Evolutionary conservation across 2,113 vertebrate genomes (phyloP).

Genomic region (Puma concolor): DNA sequence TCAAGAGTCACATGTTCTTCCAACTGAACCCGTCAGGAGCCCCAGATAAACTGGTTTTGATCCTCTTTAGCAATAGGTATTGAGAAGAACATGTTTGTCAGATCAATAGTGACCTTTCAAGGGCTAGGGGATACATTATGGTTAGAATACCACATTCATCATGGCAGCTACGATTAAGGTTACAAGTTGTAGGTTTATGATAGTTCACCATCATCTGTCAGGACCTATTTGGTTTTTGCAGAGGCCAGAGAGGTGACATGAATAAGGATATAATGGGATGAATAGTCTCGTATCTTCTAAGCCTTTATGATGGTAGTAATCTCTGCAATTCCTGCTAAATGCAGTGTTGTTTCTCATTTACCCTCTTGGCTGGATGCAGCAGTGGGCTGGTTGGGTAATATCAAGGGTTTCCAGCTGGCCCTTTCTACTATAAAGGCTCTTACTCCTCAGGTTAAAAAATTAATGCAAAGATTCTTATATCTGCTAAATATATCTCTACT

Average conservation of each 20-base stretch:
- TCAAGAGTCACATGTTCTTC: neutral
- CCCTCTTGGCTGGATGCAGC: neutral
- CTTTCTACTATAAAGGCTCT: neutral
- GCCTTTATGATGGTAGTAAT: neutral
- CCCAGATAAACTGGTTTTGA: neutral
- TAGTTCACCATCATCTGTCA: neutral
- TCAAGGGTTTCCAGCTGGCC: neutral
- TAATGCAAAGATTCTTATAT: neutral
- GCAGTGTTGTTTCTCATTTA: neutral
- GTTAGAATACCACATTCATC: neutral
- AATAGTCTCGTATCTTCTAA: neutral
- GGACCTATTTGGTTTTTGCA: neutral
- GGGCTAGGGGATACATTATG: neutral
- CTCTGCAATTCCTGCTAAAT: neutral
- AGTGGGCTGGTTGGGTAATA: neutral
- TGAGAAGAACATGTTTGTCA: constrained; percentile 1
- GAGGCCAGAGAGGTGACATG: neutral
- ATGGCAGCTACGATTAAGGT: neutral
- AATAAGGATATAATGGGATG: neutral
- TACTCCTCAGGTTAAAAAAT: neutral
- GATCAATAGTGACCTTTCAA: neutral
- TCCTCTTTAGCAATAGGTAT: neutral
- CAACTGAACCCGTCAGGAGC: neutral
- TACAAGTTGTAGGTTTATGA: neutral
- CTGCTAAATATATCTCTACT: neutral